Base-by-base conservation (phyloP, 2,797 vertebrate genomes). In the Scolopax rusticola region DNA sequence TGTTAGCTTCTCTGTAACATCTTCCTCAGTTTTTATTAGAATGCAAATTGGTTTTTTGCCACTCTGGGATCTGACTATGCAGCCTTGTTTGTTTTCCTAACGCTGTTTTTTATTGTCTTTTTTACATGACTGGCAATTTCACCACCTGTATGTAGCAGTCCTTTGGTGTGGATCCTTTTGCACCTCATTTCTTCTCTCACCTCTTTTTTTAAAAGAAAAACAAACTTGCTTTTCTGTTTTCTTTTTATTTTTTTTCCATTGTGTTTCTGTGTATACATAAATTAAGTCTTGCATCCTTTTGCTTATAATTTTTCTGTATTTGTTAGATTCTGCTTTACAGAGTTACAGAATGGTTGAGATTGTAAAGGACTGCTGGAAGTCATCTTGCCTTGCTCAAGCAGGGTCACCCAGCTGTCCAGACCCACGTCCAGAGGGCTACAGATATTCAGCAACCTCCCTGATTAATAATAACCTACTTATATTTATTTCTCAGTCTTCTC, bases 1-100 rank as follows among this genome's bases (percentile, higher is more conserved):
- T 67, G 59, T 94, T 95, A 94, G 80, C 69, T 84, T 75, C 54
- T 90, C 2, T 73, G 84, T 84, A 87, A 92, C 47, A 56, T 90
- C 80, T 87, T 87, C 47, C 47, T 90, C 65, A n/a, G 32, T 32
- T 84, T 81, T 95, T 84, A 78, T 86, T 91, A 71, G 76, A 89
- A 90, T 92, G 59, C 43, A 84, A 90, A 88, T 79, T 48, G 45
- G 38, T 90, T 88, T 78, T 33, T 78, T 88, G 47, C 47, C 74
- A 45, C 65, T 83, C 28, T 61, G 85, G 50, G 83, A 93, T 73
- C 61, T 88, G 68, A 73, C 77, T 80, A 8, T 40, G 17, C 17
- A 38, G 36, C 61, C 67, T 81, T 81, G 43, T 53, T 95, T 91
- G 53, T 67, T 93, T 84, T 86, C 38, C 41, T 74, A 74, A 41